These are phyloP conservation scores for Epinotia nisella DNA, from an alignment of 2,888 invertebrate species.

Conservation along the genomic window DNA sequence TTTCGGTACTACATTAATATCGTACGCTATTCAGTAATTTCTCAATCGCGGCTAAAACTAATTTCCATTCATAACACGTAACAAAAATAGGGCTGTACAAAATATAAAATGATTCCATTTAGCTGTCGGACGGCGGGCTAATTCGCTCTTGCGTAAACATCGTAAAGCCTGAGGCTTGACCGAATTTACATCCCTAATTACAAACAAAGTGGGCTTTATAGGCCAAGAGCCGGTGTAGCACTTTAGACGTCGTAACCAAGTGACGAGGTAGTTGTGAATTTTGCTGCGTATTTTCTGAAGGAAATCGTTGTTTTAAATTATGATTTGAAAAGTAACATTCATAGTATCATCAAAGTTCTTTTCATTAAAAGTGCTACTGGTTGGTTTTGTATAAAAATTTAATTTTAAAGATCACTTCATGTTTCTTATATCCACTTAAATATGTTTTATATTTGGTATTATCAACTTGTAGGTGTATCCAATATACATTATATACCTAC, in stretches of 20 bases:
- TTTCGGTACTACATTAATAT: not conserved
- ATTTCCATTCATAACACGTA: slow-evolving; percentile 22
- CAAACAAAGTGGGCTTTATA: slow-evolving; percentile 57
- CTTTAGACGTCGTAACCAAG: slow-evolving; percentile 37
- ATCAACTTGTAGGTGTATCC: too few relatives aligned
- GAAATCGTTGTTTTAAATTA: not conserved
- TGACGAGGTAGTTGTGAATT: not conserved
- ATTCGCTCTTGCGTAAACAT: slow-evolving; percentile 51
- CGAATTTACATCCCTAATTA: slow-evolving; percentile 71
- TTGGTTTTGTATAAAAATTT: too few relatives aligned
- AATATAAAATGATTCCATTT: slow-evolving; percentile 33
- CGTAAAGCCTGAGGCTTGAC: slow-evolving; percentile 54
- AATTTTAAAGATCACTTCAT: not conserved
- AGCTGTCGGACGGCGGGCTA: slow-evolving; percentile 44
- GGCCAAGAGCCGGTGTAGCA: slow-evolving; percentile 56
- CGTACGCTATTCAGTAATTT: not conserved
- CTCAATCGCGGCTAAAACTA: slow-evolving; percentile 17
- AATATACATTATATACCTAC: too few relatives aligned
- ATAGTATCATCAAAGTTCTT: not conserved
- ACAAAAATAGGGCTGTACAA: slow-evolving; percentile 31
- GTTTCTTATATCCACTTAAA: not conserved
- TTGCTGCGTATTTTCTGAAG: not conserved
- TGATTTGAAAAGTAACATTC: not conserved
- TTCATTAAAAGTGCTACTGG: not conserved
- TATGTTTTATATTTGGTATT: not conserved